Evolutionary conservation across 2,888 invertebrate genomes (phyloP).

Genomic region (Drosophila neotestacea): DNA sequence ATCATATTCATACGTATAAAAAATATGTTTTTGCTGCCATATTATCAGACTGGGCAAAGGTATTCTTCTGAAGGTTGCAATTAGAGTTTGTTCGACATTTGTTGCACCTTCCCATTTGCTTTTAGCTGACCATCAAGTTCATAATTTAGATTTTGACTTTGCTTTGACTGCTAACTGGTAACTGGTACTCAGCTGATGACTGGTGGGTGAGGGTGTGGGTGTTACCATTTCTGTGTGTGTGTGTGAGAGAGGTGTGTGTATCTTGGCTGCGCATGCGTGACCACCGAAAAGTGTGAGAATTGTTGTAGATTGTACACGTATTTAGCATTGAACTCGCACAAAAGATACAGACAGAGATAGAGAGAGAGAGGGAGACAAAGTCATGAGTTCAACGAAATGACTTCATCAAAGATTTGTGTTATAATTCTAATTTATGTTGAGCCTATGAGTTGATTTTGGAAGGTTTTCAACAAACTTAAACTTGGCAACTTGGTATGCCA

Average conservation of each 20-base stretch:
- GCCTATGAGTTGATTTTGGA: conserved; percentile 22
- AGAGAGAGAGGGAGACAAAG: conserved; percentile 3
- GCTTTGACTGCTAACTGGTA: conserved; percentile 15
- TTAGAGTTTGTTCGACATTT: conserved; percentile 61
- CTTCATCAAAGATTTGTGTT: conserved; percentile 14
- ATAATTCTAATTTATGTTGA: conserved; percentile 44
- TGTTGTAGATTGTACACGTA: conserved; percentile 12
- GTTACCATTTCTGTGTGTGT: not conserved
- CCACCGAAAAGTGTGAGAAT: conserved; percentile 45
- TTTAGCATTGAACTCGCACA: conserved; percentile 37
- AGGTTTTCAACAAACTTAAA: conserved; percentile 33
- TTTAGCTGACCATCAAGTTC: conserved; percentile 9
- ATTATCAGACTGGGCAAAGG: conserved; percentile 1
- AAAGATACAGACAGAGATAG: conserved; percentile 4
- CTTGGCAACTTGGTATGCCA: conserved; percentile 29
- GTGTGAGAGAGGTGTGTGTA: conserved; percentile 1
- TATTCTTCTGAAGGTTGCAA: conserved; percentile 27
- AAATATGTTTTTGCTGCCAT: not conserved
- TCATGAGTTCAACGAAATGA: conserved; percentile 5
- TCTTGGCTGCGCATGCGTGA: conserved; percentile 47
- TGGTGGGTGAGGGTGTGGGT: conserved; percentile 34
- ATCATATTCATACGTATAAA: not conserved
- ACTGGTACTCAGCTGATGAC: not conserved
- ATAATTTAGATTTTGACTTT: conserved; percentile 24
- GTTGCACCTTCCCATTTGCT: conserved; percentile 49